Conservation (phyloP, 2,113 vertebrate genomes). For the Lathamus discolor region DNA sequence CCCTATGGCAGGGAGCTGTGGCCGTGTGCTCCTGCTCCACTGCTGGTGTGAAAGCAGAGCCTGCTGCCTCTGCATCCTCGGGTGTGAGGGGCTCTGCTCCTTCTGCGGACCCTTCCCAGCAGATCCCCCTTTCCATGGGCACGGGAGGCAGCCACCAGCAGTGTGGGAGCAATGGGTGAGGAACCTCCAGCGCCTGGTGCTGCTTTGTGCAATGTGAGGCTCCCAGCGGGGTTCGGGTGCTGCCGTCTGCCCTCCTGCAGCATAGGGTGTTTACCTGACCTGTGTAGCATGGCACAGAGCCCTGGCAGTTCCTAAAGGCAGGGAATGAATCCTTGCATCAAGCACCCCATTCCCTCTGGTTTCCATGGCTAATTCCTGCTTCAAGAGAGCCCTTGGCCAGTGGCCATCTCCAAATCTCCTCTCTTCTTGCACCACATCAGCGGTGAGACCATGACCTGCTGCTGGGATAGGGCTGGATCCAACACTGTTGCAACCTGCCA, state of each 20-base stretch:
- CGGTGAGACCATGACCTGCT: rapidly evolving
- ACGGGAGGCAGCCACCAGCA: background rate
- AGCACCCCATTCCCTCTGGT: background rate
- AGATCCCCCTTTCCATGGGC: rapidly evolving
- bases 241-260: background rate
- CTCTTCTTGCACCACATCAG: background rate
- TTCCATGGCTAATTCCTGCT: background rate
- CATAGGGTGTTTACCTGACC: background rate
- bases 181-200: background rate
- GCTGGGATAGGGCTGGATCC: background rate
- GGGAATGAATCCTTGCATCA: background rate
- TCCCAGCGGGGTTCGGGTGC: background rate
- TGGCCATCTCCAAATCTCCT: background rate
- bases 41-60: background rate
- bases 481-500: background rate
- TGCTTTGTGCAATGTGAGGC: background rate
- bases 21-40: rapidly evolving
- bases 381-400: background rate
- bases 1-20: rapidly evolving
- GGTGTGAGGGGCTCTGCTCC: background rate
- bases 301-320: background rate
- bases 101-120: background rate
- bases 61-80: background rate
- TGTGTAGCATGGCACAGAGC: rapidly evolving
- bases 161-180: rapidly evolving